Percentiles rank a stretch among this genome's conserved stretches.
These are phyloP conservation scores for Aurelia coerulea DNA, from an alignment of 30 jellyfish, hydroid and myxozoan genomes.

Conservation along the genomic window DNA sequence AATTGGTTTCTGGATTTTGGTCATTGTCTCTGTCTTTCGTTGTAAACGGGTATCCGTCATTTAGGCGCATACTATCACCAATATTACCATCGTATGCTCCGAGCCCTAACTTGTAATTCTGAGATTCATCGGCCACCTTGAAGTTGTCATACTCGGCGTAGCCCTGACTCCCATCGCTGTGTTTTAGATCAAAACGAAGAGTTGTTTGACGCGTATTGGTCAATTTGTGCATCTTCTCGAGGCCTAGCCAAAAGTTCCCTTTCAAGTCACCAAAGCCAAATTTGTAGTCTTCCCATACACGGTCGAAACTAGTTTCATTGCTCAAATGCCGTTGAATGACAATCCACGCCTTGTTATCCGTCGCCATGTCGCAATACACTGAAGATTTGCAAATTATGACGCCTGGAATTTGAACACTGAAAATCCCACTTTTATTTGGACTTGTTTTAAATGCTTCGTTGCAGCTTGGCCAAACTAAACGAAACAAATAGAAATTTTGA, in stretches of 20 bases:
- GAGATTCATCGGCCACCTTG: constrained; percentile 1
- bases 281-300: constrained; percentile 33
- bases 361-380: constrained; percentile 40
- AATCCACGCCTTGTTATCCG: constrained; percentile 45
- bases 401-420: not conserved
- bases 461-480: not conserved
- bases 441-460: not conserved
- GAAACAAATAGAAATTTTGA: not conserved
- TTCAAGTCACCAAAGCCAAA: constrained; percentile 38
- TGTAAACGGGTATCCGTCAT: not conserved
- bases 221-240: constrained; percentile 18
- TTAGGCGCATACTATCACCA: not conserved
- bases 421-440: not conserved
- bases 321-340: constrained; percentile 38
- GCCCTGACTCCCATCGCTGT: not conserved
- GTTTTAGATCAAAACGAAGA: constrained; percentile 7
- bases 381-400: not conserved
- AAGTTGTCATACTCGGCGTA: constrained; percentile 7
- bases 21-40: constrained; percentile 20
- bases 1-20: not conserved
- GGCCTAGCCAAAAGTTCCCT: constrained; percentile 62
- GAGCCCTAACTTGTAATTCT: constrained; percentile 1
- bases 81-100: constrained; percentile 15
- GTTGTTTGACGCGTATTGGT: not conserved
- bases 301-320: constrained; percentile 13